Evolutionary conservation across 92 coral and sea anemone species (phyloP).

Genomic region (Actinostola sp.): DNA sequence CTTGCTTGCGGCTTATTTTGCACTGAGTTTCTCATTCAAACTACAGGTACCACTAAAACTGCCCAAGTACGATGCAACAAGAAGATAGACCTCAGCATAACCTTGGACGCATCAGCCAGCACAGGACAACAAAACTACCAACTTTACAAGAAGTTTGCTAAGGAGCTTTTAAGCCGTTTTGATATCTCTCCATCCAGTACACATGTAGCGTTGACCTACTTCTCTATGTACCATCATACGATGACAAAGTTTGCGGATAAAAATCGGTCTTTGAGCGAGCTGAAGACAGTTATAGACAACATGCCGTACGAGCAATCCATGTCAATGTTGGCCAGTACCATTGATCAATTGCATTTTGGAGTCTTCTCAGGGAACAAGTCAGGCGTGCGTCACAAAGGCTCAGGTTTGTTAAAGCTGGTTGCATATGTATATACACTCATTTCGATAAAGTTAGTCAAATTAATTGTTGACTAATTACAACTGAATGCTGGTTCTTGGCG

Average conservation of each 20-base stretch:
- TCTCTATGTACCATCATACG: conserved; percentile 28
- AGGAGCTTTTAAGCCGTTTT: conserved; percentile 15
- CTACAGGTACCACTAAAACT: not conserved
- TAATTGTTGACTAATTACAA: no score
- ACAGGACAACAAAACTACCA: conserved; percentile 29
- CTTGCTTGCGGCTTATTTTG: not conserved
- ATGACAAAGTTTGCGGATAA: conserved; percentile 17
- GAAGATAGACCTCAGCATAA: conserved; percentile 37
- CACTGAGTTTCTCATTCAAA: no score
- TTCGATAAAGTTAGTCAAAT: no score
- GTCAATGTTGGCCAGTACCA: conserved; percentile 3
- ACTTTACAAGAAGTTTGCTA: conserved; percentile 24
- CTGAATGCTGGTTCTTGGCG: no score
- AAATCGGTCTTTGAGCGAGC: not conserved
- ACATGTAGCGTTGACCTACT: conserved; percentile 29
- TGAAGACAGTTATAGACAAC: conserved; percentile 1
- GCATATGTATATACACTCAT: no score
- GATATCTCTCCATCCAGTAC: conserved; percentile 5
- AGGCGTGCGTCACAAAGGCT: conserved; percentile 10
- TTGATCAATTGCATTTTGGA: conserved; percentile 1
- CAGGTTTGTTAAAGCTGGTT: no score
- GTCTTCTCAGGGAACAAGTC: conserved; percentile 11
- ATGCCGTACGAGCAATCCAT: conserved; percentile 8
- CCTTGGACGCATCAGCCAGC: conserved; percentile 45
- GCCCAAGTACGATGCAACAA: conserved; percentile 9